Evolutionary conservation across 1,140 invertebrate species (phyloP), one percentile per base, ranked within the genome.

Genomic region (Halesus radiatus): DNA sequence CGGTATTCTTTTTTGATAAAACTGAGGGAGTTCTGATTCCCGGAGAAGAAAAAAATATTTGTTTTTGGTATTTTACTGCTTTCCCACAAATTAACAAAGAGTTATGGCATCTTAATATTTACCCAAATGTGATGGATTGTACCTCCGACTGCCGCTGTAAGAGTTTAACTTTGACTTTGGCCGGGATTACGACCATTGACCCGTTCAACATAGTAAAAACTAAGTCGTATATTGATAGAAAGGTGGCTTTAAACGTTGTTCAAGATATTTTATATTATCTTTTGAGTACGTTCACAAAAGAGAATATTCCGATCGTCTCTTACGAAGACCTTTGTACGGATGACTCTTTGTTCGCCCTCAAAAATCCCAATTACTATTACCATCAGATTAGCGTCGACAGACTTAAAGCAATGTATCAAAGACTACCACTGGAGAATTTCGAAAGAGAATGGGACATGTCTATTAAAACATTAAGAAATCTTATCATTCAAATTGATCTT

Each of bases 1-100:
- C 81, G 32, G 13, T 56, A 1, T 88, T 87, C 37, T 86, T 84
- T 62, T 88, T 88, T 23, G 84, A 87, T 16, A 87, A 87, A 52
- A 86, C 83, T 20, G 84, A 81, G 1, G 78, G 72, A 0, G 26
- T 84, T 13, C 78, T 88, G 58, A 76, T 84, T 4, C 86, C 85
- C 0, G 85, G 86, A 0, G 83, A 87, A 26, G 80, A 76, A 1
- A 56, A 76, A 0, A 50, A 62, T 8, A 20, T 87, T 1, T 66
- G 76, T 0, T 53, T 87, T 45, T 86, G 83, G 83, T 88, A 84
- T 50, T 37, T 32, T 6, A 74, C 84, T 0, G 16, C 68, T 5
- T 26, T 1, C 1, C 13, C 81, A 0, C 54, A 64, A 1, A 52
- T 85, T 0, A 75, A 45, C 13, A 78, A 23, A 0, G 87, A 88